Base-by-base conservation (phyloP, 2,888 invertebrate species). In the Quadriops clusia region DNA sequence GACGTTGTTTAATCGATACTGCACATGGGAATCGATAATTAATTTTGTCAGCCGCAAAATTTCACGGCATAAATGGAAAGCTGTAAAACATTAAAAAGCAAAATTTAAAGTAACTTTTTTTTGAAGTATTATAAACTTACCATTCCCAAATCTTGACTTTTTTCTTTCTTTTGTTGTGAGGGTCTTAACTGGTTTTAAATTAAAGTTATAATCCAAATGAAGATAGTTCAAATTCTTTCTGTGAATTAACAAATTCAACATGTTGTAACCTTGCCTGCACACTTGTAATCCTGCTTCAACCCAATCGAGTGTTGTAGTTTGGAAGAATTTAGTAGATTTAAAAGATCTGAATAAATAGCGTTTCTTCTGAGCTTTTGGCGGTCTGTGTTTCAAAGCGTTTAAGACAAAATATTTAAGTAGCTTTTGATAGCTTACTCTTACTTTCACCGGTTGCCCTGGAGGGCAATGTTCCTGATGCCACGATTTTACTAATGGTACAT, bases 251-350 rank as follows among this genome's bases (percentile, higher is more conserved):
- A 99, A 68, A 61, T 99, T 99, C 40, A 99, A 65, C 98, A 99
- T 99, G 61, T 99, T 99, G 65, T 99, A 99, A 3, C 98, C 98
- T 61, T 99, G 98, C 1, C 97, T 74, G 57, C 98, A 97, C 2
- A 95, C 89, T 66, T 98, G 98, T 23, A 98, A 64, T 3, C 98
- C 98, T 7, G 94, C 95, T 63, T 99, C 98, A 2, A 99, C 98
- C 98, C 98, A 99, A 64, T 99, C 98, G 44, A 99, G 65, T 1
- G 94, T 94, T 0, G 98, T 99, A 0, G 93, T 93, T 77, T 99
- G 97, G 72, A 99, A 99, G 68, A 99, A 99, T 63, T 99, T 99
- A 1, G 98, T 99, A 0, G 95, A 89, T 62, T 99, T 99, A 65
- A 99, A 99, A 1, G 98, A 98, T 16, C 97, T 78, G 74, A 98